Conservation (phyloP, 2,888 invertebrate genomes). For the Mythimna loreyi region DNA sequence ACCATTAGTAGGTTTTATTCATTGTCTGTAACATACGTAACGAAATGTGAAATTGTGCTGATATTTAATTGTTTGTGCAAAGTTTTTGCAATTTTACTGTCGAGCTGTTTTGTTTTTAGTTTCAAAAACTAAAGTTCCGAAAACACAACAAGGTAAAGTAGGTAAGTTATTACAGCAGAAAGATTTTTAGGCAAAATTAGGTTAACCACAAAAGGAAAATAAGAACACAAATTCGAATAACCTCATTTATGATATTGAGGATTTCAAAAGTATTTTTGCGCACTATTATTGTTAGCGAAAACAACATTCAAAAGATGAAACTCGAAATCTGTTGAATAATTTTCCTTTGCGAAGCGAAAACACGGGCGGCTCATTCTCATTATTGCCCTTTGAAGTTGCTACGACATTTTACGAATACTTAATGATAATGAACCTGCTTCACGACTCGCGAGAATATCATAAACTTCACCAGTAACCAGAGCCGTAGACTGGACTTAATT, state of each 20-base stretch:
- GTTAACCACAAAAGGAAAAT: neutral
- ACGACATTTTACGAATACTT: slow-evolving; percentile 18
- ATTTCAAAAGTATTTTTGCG: neutral
- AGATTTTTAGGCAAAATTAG: neutral
- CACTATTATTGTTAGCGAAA: slow-evolving; percentile 8
- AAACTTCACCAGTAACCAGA: slow-evolving; percentile 36
- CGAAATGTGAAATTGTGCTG: neutral
- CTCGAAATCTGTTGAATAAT: neutral
- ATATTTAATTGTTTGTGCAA: slow-evolving; percentile 4
- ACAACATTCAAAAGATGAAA: slow-evolving; percentile 11
- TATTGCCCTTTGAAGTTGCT: slow-evolving; percentile 36
- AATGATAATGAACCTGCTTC: slow-evolving; percentile 45
- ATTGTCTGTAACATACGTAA: slow-evolving; percentile 23
- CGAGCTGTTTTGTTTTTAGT: neutral
- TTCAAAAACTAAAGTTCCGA: neutral
- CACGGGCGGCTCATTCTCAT: neutral
- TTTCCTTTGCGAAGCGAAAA: slow-evolving; percentile 13
- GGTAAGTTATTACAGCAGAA: neutral
- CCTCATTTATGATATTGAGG: neutral
- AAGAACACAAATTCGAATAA: neutral
- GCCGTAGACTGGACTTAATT: too few species aligned
- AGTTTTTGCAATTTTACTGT: neutral
- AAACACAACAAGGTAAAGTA: neutral
- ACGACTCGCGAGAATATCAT: slow-evolving; percentile 36
- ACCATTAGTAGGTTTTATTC: slow-evolving; percentile 32